Evolutionary conservation across 2,797 vertebrate genomes (phyloP).

Genomic region (Octomys mimax): DNA sequence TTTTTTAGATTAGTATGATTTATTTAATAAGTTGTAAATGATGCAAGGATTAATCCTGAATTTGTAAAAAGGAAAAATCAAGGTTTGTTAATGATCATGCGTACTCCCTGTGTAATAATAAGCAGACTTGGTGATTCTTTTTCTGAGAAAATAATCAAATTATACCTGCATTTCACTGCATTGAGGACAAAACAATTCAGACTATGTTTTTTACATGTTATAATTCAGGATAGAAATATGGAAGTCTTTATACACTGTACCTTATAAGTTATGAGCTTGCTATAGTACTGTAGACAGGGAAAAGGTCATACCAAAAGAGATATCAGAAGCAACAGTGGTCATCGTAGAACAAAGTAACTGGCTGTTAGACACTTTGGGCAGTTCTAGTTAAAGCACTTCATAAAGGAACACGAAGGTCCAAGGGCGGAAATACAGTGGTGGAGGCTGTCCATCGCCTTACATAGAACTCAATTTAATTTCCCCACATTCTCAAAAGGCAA

Average conservation of each 20-base stretch:
- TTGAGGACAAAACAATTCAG: neutral
- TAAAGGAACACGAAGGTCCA: neutral
- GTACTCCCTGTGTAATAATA: slow-evolving; percentile 19
- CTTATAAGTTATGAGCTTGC: neutral
- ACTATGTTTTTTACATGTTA: neutral
- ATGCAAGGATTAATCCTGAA: slow-evolving; percentile 20
- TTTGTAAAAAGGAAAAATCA: neutral
- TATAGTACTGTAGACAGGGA: neutral
- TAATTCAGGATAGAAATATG: neutral
- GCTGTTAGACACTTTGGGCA: neutral
- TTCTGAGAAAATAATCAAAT: slow-evolving; percentile 7
- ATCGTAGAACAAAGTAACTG: neutral
- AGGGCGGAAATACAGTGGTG: neutral
- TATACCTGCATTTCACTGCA: neutral
- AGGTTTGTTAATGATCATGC: neutral
- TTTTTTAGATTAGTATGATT: neutral
- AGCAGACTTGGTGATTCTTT: neutral
- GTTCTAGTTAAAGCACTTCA: slow-evolving; percentile 2
- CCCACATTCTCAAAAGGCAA: neutral
- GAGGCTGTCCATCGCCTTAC: neutral
- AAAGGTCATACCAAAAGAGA: neutral
- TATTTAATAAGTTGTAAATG: slow-evolving; percentile 25
- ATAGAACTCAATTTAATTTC: slow-evolving; percentile 28
- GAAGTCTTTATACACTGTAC: neutral
- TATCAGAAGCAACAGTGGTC: neutral